Conservation (phyloP, 2,888 invertebrate species). For the Gasteruption jaculator region DNA sequence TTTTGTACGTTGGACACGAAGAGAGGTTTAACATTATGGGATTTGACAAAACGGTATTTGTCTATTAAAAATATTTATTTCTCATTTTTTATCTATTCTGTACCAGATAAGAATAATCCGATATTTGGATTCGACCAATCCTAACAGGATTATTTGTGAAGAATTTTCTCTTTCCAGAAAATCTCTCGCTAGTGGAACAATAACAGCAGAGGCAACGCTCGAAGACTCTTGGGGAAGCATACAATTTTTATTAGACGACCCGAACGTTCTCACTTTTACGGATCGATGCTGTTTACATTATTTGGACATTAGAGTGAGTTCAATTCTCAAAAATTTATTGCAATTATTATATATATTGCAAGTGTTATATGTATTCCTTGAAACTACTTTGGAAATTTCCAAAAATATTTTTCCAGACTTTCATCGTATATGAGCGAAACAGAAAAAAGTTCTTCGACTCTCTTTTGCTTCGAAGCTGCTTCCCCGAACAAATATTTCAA, state of each 20-base stretch:
- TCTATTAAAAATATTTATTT: neutral
- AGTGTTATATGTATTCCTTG: no score
- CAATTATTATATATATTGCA: constrained; percentile 3
- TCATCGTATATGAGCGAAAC: no score
- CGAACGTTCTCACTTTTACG: constrained; percentile 33
- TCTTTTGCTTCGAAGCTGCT: no score
- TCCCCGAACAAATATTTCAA: no score
- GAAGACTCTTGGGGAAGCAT: constrained; percentile 40
- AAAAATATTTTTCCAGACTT: no score
- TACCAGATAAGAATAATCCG: neutral
- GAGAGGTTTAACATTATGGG: constrained; percentile 35
- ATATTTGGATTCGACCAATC: constrained; percentile 1
- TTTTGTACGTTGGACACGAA: constrained; percentile 35
- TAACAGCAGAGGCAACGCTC: constrained; percentile 22
- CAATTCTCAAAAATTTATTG: constrained; percentile 7
- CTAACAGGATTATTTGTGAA: no score
- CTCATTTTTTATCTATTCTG: neutral
- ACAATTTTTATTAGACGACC: constrained; percentile 32
- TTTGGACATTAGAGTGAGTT: constrained; percentile 37
- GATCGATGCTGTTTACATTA: constrained; percentile 44
- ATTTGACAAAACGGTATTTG: constrained; percentile 33
- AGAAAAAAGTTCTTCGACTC: no score
- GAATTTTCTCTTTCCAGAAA: constrained; percentile 27
- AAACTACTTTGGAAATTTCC: no score
- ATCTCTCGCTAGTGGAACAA: constrained; percentile 19